Conservation (phyloP, 2,113 vertebrate species). For the Paracanthobrama guichenoti region DNA sequence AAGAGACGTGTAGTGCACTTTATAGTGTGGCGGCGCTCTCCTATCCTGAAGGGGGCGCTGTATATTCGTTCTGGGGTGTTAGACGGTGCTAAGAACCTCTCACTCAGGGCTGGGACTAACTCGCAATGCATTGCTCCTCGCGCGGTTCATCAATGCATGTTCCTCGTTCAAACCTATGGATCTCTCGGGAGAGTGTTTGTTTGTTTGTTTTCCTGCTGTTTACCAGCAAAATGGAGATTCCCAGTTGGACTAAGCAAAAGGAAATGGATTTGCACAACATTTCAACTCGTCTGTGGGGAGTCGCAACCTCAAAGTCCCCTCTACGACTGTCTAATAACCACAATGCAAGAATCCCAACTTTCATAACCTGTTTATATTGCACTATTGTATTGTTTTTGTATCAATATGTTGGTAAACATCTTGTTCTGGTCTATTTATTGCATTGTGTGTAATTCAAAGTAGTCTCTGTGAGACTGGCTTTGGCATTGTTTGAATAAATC, state of each 20-base stretch:
- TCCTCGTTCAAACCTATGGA: not conserved
- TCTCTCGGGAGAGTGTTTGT: not conserved
- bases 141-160: not conserved
- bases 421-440: slow-evolving; percentile 76
- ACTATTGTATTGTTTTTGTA: slow-evolving; percentile 77
- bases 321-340: slow-evolving; percentile 51
- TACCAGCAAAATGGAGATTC: not conserved
- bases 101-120: slow-evolving; percentile 68
- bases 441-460: slow-evolving; percentile 75
- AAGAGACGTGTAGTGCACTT: slow-evolving; percentile 69
- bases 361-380: slow-evolving; percentile 72
- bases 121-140: not conserved
- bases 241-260: not conserved
- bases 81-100: slow-evolving; percentile 68
- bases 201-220: not conserved
- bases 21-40: slow-evolving; percentile 64
- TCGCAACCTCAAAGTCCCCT: slow-evolving; percentile 39
- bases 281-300: not conserved
- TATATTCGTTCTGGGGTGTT: slow-evolving; percentile 24
- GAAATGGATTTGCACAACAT: slow-evolving; percentile 26
- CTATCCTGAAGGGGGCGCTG: slow-evolving; percentile 48
- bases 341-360: slow-evolving; percentile 64
- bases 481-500: slow-evolving; percentile 76
- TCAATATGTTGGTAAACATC: slow-evolving; percentile 66
- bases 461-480: slow-evolving; percentile 79